Evolutionary conservation across 1,140 invertebrate genomes (phyloP).

Genomic region (Globodera ellingtonae): DNA sequence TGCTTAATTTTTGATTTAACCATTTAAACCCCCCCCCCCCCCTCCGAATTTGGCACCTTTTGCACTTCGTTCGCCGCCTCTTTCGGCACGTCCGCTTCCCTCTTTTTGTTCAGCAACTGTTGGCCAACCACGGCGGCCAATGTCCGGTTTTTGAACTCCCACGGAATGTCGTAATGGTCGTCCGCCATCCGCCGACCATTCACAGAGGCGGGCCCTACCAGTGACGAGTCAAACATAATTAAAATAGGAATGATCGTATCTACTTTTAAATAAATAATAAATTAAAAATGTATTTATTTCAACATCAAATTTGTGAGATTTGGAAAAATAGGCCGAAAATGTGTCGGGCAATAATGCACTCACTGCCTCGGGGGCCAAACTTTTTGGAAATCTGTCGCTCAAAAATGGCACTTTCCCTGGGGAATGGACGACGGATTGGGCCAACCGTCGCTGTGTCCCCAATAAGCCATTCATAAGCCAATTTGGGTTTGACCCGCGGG

Average conservation of each 20-base stretch:
- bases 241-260: background rate
- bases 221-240: background rate
- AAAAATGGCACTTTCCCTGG: background rate
- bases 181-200: background rate
- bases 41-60: background rate
- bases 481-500: conserved; percentile 3
- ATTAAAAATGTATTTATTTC: background rate
- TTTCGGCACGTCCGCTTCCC: conserved; percentile 3
- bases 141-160: conserved; percentile 39
- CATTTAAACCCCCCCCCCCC: too few relatives aligned
- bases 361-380: background rate
- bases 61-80: background rate
- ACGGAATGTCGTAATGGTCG: conserved; percentile 39
- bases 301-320: background rate
- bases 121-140: conserved; percentile 24
- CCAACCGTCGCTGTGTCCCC: background rate
- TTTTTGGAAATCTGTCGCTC: background rate
- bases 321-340: background rate
- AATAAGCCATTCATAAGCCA: conserved; percentile 13
- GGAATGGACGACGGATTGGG: conserved; percentile 10
- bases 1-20: conserved; percentile 3
- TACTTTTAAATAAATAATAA: background rate
- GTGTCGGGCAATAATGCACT: background rate
- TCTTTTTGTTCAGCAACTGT: conserved; percentile 17
- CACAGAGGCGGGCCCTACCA: background rate